A percentile compares a stretch with the other conserved stretches of the same genome.
These are phyloP conservation scores for Macrosiphum euphorbiae DNA, from an alignment of 2,888 invertebrate species.

Conservation along the genomic window DNA sequence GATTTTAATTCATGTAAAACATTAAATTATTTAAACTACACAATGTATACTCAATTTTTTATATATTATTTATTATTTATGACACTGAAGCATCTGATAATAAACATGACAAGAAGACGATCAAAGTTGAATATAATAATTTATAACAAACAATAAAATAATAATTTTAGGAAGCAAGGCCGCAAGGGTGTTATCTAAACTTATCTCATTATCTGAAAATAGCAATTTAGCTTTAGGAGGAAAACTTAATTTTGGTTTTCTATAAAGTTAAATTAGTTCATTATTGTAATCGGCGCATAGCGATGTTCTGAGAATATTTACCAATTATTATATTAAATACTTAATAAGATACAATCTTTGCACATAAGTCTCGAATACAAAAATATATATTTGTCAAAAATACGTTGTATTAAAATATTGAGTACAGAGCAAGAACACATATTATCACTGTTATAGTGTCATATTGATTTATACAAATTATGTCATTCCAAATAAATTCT, in stretches of 20 bases:
- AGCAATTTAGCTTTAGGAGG: not conserved
- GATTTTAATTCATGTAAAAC: not conserved
- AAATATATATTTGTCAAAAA: not conserved
- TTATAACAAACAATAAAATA: no score
- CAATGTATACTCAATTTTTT: not conserved
- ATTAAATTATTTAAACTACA: not conserved
- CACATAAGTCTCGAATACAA: not conserved
- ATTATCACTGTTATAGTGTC: not conserved
- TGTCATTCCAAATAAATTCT: not conserved
- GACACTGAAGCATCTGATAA: not conserved
- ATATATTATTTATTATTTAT: not conserved
- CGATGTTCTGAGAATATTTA: not conserved
- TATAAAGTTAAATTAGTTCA: not conserved
- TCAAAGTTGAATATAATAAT: not conserved
- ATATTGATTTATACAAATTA: not conserved
- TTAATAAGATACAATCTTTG: not conserved
- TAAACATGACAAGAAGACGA: not conserved
- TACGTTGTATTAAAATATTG: not conserved
- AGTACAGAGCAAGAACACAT: not conserved
- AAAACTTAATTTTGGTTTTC: not conserved
- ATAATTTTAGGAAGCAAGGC: not conserved
- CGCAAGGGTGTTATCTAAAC: not conserved
- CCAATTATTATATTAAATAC: not conserved
- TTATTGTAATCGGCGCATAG: not conserved
- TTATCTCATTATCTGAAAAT: not conserved